Evolutionary conservation across 2,797 vertebrate species (phyloP).

Genomic region (Psittacula echo): DNA sequence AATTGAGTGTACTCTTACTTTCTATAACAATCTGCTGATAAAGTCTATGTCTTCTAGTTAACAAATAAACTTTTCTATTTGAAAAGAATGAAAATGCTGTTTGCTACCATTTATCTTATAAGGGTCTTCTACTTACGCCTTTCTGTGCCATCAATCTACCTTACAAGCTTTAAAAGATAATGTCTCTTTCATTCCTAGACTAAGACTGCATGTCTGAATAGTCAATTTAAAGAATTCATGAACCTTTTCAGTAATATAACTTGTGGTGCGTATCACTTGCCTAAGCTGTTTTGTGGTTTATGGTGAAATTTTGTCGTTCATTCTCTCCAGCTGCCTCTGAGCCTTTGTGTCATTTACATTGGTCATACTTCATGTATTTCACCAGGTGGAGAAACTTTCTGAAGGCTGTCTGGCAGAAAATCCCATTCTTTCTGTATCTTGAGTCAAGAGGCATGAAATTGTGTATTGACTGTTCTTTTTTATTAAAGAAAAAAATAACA

Average conservation of each 20-base stretch:
- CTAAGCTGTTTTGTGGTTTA: neutral
- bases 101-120: neutral
- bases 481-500: neutral
- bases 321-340: neutral
- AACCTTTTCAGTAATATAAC: neutral
- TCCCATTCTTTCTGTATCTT: neutral
- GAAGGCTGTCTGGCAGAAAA: neutral
- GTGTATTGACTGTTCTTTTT: neutral
- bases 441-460: neutral
- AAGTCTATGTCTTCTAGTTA: neutral
- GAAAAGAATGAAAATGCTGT: neutral
- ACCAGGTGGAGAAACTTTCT: neutral
- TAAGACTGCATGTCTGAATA: neutral
- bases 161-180: neutral
- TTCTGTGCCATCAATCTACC: neutral
- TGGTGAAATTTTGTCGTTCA: neutral
- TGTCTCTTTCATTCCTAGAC: neutral
- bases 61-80: neutral
- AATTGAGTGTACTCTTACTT: neutral
- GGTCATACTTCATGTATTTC: neutral
- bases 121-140: neutral
- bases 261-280: neutral
- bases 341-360: neutral
- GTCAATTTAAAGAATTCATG: conserved; percentile 16
- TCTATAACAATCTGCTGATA: neutral